Conservation (phyloP, 2,113 vertebrate species). For the Antennarius striatus region DNA sequence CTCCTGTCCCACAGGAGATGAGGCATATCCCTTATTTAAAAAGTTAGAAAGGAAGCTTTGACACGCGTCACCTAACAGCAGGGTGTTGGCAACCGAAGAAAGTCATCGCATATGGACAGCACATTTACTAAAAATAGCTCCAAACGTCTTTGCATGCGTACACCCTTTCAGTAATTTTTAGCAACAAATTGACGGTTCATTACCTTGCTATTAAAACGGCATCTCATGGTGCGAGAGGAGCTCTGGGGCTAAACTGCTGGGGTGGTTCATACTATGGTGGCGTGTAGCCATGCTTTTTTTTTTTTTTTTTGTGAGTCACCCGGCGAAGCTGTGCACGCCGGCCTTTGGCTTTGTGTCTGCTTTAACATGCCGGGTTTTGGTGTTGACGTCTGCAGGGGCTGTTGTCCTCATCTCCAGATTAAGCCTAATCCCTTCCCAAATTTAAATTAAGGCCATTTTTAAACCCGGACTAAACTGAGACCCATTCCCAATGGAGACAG, state of each 20-base stretch:
- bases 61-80: constrained; percentile 34
- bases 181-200: constrained; percentile 43
- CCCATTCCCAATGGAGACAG: constrained; percentile 14
- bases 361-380: constrained; percentile 49
- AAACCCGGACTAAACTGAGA: constrained; percentile 54
- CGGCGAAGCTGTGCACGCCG: constrained; percentile 19
- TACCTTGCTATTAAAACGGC: constrained; percentile 52
- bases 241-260: constrained; percentile 39
- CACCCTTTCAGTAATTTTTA: constrained; percentile 28
- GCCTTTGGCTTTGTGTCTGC: constrained; percentile 58
- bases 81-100: constrained; percentile 41
- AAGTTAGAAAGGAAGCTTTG: constrained; percentile 35
- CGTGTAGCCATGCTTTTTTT: constrained; percentile 28
- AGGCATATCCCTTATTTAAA: constrained; percentile 16
- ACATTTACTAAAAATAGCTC: constrained; percentile 62
- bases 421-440: constrained; percentile 65
- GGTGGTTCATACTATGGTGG: constrained; percentile 42
- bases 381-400: constrained; percentile 54
- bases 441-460: constrained; percentile 43
- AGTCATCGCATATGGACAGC: constrained; percentile 23
- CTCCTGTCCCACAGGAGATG: constrained; percentile 29
- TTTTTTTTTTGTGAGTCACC: constrained; percentile 49
- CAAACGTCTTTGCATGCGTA: constrained; percentile 30
- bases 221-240: constrained; percentile 36
- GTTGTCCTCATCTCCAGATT: constrained; percentile 52